These are phyloP conservation scores for Himalopsyche tibetana DNA, from an alignment of 2,888 invertebrate species.

Conservation along the genomic window DNA sequence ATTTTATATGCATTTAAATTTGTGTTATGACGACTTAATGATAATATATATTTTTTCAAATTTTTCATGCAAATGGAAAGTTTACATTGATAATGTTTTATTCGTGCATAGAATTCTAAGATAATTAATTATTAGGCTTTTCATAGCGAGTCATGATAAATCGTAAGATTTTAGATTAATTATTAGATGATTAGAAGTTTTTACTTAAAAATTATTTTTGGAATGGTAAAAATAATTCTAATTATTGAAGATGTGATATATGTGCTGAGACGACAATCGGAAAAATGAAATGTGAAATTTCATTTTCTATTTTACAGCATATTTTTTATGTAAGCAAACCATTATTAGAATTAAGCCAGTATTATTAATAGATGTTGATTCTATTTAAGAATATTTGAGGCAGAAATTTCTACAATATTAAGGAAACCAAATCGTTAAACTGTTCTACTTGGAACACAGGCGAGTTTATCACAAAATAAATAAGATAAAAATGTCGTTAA, in stretches of 20 bases:
- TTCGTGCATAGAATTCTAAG: neutral
- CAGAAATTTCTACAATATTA: no score
- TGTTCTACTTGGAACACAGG: no score
- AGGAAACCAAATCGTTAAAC: no score
- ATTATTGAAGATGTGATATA: conserved; percentile 38
- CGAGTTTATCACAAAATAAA: no score
- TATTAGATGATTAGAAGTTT: conserved; percentile 48
- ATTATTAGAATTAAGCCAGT: conserved; percentile 33
- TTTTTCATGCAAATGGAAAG: neutral
- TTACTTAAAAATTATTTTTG: conserved; percentile 46
- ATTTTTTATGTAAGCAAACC: neutral
- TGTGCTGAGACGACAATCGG: conserved; percentile 29
- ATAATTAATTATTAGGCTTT: conserved; percentile 65
- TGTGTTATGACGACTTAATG: neutral
- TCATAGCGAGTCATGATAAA: conserved; percentile 66
- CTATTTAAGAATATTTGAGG: neutral
- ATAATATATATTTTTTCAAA: conserved; percentile 6
- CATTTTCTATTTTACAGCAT: neutral
- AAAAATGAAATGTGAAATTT: neutral
- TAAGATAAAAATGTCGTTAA: no score
- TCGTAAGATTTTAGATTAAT: conserved; percentile 63
- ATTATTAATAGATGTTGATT: neutral
- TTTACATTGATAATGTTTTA: neutral
- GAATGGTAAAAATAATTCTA: neutral
- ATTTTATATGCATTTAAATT: neutral